Base-by-base conservation (phyloP, 1,140 invertebrate genomes). In the Eurosta solidaginis region DNA sequence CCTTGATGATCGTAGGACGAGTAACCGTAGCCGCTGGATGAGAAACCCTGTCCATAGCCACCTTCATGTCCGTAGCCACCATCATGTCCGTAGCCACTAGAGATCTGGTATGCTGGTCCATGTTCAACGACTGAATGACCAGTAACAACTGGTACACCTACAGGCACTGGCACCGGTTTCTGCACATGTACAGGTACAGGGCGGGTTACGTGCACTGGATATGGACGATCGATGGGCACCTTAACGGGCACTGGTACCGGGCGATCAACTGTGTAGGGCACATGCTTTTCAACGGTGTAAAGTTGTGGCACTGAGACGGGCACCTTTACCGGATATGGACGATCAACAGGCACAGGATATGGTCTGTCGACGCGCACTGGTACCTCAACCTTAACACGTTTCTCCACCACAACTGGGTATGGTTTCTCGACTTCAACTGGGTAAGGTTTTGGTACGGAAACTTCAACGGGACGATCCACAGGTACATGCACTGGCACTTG, bases 171-270 rank as follows among this genome's bases (percentile, higher is more conserved):
- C n/a, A 93, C 91, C 76, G 92, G 92, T 78, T 93, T 93, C 81
- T 92, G 91, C 42, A 94, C 91, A 44, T 93, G 91, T 78, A 94
- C 93, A 44, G 93, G 92, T 86, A 93, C 93, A 2, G 93, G 93
- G 81, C 91, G 91, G 81, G 93, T 93, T 73, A 94, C 92, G 80
- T 89, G 91, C 40, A 94, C 92, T 17, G 92, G 92, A 78, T 89
- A 89, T 45, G 88, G 92, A n/a, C 91, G 90, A 77, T 92, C 91
- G 74, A 91, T 88, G 92, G 92, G 82, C 78, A 87, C 85, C 79
- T 87, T 83, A 12, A 93, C 91, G 12, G 93, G 92, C 79, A 89
- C 89, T 40, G 85, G 92, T 7, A 93, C 88, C 83, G 74, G 91
- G 91, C 73, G 92, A 92, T 81, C 91, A 89, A 52, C 93, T 89